Conservation (phyloP, 2,113 vertebrate genomes). For the Percopsis transmontana region DNA sequence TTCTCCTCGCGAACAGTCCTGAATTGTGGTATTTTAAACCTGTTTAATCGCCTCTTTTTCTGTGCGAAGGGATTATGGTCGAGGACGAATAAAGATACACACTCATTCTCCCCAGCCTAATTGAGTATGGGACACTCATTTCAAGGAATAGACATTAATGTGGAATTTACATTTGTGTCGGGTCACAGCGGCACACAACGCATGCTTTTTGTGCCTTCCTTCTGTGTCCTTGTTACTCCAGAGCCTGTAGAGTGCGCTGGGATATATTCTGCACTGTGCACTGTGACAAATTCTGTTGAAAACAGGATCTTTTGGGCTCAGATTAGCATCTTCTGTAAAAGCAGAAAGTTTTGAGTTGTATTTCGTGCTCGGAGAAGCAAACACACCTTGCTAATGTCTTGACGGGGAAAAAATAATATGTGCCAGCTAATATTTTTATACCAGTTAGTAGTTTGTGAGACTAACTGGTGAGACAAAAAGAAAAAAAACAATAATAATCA, state of each 20-base stretch:
- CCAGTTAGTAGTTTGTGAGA: neutral
- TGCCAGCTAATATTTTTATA: neutral
- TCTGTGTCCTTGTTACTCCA: conserved; percentile 14
- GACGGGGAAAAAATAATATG: conserved; percentile 18
- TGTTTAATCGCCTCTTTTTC: conserved; percentile 78
- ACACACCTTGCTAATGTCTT: neutral
- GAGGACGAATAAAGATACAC: conserved; percentile 71
- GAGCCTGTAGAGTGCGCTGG: too few relatives aligned
- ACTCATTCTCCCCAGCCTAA: conserved; percentile 64
- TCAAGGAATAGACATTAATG: conserved; percentile 63
- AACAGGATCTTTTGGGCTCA: neutral
- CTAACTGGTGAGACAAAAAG: too few relatives aligned
- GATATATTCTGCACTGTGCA: neutral
- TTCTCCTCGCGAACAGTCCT: conserved; percentile 66
- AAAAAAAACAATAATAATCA: conserved; percentile 8
- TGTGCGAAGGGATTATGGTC: conserved; percentile 75
- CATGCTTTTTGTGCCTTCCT: conserved; percentile 8
- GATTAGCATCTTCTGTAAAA: neutral
- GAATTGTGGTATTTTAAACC: conserved; percentile 82
- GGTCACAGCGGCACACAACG: conserved; percentile 28
- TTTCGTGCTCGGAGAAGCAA: neutral
- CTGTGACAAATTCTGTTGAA: conserved; percentile 1
- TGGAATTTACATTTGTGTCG: conserved; percentile 67
- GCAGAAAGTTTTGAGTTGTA: neutral
- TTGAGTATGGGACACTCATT: conserved; percentile 64